Evolutionary conservation across 2,797 vertebrate genomes (phyloP), one percentile per base, ranked within the genome.

Genomic region (Enteromius viviparus): DNA sequence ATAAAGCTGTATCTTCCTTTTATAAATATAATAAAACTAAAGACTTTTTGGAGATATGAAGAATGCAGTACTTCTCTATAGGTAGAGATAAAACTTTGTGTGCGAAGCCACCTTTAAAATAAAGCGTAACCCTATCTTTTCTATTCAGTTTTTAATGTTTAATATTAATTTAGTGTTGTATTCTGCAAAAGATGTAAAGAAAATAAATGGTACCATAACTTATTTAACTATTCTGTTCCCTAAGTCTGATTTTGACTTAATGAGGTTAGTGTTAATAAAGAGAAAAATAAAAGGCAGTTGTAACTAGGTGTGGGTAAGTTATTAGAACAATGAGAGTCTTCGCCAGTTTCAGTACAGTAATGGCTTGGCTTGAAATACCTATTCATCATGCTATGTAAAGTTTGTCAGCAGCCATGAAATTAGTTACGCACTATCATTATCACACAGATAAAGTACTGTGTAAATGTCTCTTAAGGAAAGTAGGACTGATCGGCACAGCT

Each of bases 391-490:
- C 53, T 51, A 15, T 53, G 42, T 66, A 34, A 62, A n/a, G 32
- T 68, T 47, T 47, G n/a, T 74, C 71, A 68, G 58, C 32, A 65
- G 37, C 77, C 58, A 62, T 51, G 17, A 65, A 65, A 76, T 40
- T 10, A 66, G 70, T 42, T 53, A 42, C 0, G 4, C 8, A 2
- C 2, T 17, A 55, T 53, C 12, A 55, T 62, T 29, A 51, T 66
- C 62, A 21, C 42, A 40, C 15, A 69, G 34, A 47, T 70, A 77
- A 19, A 21, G 23, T 45, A 69, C 23, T 42, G 62, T 45, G 49
- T 66, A 82, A 65, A 82, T 49, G 15, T 76, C n/a, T 68, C 34
- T 19, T 65, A 53, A 68, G 49, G 42, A 58, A 45, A 76, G 12
- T 21, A 68, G 37, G 17, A 82, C 55, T 53, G 32, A 49, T 37